phyloP scores from a whole-genome alignment of 2,797 vertebrate species.

The Triplophysa bombifrons region DNA sequence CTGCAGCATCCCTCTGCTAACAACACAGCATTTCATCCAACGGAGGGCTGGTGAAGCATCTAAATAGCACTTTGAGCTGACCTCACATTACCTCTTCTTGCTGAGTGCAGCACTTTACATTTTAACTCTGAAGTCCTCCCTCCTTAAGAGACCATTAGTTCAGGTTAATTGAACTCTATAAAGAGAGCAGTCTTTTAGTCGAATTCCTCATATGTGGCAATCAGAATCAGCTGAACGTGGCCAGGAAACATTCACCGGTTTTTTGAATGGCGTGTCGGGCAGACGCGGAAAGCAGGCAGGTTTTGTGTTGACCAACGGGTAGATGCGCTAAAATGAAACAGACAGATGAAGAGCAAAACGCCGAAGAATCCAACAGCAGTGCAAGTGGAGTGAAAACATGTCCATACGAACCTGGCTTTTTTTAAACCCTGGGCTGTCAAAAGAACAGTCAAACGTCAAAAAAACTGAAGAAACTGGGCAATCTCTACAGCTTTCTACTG shows the following conservation, averaged over 20 bases:
- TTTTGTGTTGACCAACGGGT: conserved; percentile 71
- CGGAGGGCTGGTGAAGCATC: conserved; percentile 31
- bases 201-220: conserved; percentile 16
- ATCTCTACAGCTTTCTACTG: conserved; percentile 90
- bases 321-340: conserved; percentile 73
- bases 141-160: conserved; percentile 21
- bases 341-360: conserved; percentile 85
- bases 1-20: conserved; percentile 62
- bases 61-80: conserved; percentile 57
- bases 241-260: not conserved
- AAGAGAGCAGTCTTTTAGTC: conserved; percentile 6
- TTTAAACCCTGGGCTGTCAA: conserved; percentile 99
- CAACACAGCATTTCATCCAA: conserved; percentile 37
- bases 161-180: not conserved
- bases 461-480: conserved; percentile 99
- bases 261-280: conserved; percentile 20
- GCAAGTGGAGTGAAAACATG: conserved; percentile 99
- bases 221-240: not conserved
- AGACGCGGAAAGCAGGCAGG: conserved; percentile 67
- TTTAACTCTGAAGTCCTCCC: conserved; percentile 4
- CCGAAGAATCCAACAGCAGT: conserved; percentile 98
- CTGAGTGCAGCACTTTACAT: conserved; percentile 29
- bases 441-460: conserved; percentile 99
- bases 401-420: conserved; percentile 99
- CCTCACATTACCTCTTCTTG: conserved; percentile 45